Conservation (phyloP, 2,113 vertebrate genomes). For the Serilophus lunatus region DNA sequence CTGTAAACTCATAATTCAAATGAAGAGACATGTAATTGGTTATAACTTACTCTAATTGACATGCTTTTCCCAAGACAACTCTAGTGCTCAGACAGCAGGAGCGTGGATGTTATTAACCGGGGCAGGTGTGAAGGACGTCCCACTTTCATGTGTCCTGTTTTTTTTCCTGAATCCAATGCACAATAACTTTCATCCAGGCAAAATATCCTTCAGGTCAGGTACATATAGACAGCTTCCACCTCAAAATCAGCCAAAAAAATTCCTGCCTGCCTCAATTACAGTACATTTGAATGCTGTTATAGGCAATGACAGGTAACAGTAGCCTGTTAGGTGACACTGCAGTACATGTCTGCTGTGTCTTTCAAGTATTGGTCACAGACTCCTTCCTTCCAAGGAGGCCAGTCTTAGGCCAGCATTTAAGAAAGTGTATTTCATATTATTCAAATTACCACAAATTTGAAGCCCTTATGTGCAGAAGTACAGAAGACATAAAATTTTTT, state of each 20-base stretch:
- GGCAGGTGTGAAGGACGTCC: slow-evolving; percentile 29
- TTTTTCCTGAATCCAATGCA: not conserved
- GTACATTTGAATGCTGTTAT: not conserved
- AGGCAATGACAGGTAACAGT: not conserved
- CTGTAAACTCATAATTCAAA: slow-evolving; percentile 50
- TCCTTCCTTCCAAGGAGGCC: not conserved
- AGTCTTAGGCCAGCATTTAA: not conserved
- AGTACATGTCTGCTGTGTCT: not conserved
- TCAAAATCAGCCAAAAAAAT: not conserved
- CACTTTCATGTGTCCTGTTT: not conserved
- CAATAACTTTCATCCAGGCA: not conserved
- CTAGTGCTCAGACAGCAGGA: not conserved
- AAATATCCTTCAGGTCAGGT: not conserved
- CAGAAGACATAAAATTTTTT: not conserved
- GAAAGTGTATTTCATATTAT: not conserved
- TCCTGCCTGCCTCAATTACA: not conserved
- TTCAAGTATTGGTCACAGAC: not conserved
- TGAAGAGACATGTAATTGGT: not conserved
- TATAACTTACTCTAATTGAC: slow-evolving; percentile 49
- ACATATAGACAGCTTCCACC: not conserved
- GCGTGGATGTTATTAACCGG: slow-evolving; percentile 11
- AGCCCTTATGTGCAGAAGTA: not conserved
- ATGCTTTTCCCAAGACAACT: slow-evolving; percentile 41
- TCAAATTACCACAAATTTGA: not conserved
- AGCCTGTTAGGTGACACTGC: not conserved